Conservation (phyloP, 2,113 vertebrate genomes). For the Ophthalmolycus amberensis region DNA sequence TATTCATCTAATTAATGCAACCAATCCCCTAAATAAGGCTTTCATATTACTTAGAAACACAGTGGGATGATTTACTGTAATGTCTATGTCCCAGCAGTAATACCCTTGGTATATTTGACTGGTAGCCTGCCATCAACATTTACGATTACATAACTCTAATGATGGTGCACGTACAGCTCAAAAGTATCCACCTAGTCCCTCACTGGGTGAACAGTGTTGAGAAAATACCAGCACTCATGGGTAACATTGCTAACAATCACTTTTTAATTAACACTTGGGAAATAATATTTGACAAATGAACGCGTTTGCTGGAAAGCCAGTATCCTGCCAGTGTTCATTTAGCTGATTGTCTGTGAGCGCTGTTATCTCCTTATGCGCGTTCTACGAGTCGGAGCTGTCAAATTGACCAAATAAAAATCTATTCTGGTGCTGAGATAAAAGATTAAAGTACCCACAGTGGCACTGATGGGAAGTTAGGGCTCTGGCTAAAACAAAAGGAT, state of each 20-base stretch:
- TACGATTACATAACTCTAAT: conserved; percentile 36
- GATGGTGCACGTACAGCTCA: conserved; percentile 16
- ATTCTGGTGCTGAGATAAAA: conserved; percentile 56
- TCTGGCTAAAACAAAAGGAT: conserved; percentile 11
- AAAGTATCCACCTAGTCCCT: conserved; percentile 11
- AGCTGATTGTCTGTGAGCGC: conserved; percentile 56
- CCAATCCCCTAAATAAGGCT: conserved; percentile 20
- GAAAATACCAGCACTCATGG: conserved; percentile 42
- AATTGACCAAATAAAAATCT: conserved; percentile 53
- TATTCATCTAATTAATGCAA: conserved; percentile 22
- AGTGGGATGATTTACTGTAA: conserved; percentile 16
- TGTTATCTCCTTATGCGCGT: conserved; percentile 46
- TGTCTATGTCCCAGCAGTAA: conserved; percentile 36
- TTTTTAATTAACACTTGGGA: conserved; percentile 67
- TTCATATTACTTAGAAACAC: conserved; percentile 26
- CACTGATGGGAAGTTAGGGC: conserved; percentile 32
- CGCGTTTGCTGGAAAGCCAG: conserved; percentile 47
- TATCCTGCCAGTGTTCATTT: conserved; percentile 60
- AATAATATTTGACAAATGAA: conserved; percentile 66
- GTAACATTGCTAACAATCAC: conserved; percentile 59
- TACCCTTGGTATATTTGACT: conserved; percentile 40
- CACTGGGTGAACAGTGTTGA: conserved; percentile 11
- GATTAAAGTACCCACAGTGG: conserved; percentile 48
- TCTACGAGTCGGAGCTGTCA: conserved; percentile 44
- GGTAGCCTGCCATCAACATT: conserved; percentile 49